A percentile compares a stretch with the other conserved stretches of the same genome.
Conservation (phyloP, 2,113 vertebrate genomes). For the Oryzias celebensis region DNA sequence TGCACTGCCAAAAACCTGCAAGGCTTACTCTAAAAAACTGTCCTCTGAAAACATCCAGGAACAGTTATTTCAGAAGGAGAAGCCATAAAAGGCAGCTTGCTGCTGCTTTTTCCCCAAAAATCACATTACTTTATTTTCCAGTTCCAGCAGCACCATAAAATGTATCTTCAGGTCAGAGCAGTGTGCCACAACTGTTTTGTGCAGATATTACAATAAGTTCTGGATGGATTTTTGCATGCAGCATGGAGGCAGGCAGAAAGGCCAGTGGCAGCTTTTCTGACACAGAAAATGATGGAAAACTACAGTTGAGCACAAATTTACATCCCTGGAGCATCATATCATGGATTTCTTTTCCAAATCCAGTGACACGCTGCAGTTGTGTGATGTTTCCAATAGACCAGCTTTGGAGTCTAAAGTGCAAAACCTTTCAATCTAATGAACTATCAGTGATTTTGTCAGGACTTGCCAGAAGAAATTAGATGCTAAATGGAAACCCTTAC, state of each 20-base stretch:
- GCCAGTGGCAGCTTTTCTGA: constrained; percentile 4
- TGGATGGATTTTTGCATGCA: constrained; percentile 11
- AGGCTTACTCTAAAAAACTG: constrained; percentile 11
- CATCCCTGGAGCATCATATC: constrained; percentile 24
- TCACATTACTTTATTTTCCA: constrained; percentile 8
- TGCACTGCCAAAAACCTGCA: constrained; percentile 1
- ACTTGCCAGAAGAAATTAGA: too few species aligned
- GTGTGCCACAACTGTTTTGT: constrained; percentile 16
- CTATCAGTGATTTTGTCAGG: too few species aligned
- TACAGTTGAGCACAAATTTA: constrained; percentile 32
- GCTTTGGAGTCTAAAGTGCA: constrained; percentile 9
- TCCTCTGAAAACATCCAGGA: background rate
- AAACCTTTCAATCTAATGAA: background rate
- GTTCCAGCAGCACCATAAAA: background rate
- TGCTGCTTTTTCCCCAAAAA: background rate
- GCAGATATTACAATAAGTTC: constrained; percentile 7
- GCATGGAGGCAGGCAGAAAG: background rate
- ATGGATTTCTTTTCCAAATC: constrained; percentile 38
- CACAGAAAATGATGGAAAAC: constrained; percentile 35
- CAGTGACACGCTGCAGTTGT: constrained; percentile 11
- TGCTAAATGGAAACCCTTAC: constrained; percentile 7
- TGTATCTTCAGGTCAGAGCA: background rate
- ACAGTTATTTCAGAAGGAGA: constrained; percentile 3
- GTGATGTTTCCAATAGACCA: constrained; percentile 24
- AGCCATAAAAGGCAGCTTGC: constrained; percentile 9